Conservation (phyloP, 2,797 vertebrate genomes). For the Anguilla pacifica region DNA sequence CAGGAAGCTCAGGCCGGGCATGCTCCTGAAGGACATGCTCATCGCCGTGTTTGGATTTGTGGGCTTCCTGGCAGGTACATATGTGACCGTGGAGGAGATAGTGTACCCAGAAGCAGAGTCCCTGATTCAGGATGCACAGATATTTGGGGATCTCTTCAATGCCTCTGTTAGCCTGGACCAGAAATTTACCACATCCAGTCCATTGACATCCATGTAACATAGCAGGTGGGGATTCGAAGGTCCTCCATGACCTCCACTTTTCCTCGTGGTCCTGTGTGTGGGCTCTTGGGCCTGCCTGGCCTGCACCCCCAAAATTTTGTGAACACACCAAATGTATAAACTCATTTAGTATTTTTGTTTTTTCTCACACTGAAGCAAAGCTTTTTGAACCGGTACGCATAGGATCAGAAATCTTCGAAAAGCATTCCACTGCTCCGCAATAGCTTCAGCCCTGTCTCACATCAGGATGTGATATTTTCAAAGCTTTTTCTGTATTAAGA, state of each 20-base stretch:
- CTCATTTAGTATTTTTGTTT: not conserved
- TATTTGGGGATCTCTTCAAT: slow-evolving; percentile 50
- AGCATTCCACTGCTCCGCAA: not conserved
- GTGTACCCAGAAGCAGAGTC: slow-evolving; percentile 63
- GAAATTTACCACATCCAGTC: slow-evolving; percentile 39
- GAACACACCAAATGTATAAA: not conserved
- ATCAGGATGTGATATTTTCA: slow-evolving; percentile 29
- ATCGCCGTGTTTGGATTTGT: slow-evolving; percentile 76
- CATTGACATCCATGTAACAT: slow-evolving; percentile 33
- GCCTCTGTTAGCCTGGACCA: slow-evolving; percentile 43
- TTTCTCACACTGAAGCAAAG: not conserved
- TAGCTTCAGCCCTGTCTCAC: not conserved
- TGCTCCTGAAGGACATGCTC: slow-evolving; percentile 76
- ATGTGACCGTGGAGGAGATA: slow-evolving; percentile 81
- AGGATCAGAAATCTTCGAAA: not conserved
- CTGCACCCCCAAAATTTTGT: not conserved
- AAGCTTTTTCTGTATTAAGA: not conserved
- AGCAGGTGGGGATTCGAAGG: not conserved
- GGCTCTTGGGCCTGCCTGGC: not conserved
- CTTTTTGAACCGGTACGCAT: not conserved
- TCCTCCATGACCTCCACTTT: not conserved
- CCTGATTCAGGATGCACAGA: slow-evolving; percentile 35
- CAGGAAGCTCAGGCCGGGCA: slow-evolving; percentile 66
- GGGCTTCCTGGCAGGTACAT: slow-evolving; percentile 82
- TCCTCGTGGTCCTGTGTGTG: not conserved